Evolutionary conservation across 2,113 vertebrate genomes (phyloP), one percentile per base, ranked within the genome.

Genomic region (Tragelaphus imberbis): DNA sequence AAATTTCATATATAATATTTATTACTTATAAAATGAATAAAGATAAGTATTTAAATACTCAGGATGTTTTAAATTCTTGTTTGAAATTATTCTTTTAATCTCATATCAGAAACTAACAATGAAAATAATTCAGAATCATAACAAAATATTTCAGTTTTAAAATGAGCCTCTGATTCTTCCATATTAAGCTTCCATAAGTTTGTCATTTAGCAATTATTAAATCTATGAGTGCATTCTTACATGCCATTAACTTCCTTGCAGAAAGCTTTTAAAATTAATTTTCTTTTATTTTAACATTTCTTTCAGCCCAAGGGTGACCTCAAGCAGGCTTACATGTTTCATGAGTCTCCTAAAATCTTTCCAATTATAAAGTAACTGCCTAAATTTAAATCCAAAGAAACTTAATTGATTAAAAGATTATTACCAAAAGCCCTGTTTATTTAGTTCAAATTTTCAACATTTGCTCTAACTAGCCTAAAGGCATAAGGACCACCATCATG

Each of bases 331-430:
- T 92, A 87, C 53, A 28, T 90, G 13, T 92, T 94, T 96, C 65
- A 84, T 81, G 80, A 96, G 68, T 75, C 92, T 97, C 75, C 84
- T 91, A 91, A 96, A 96, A 93, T 94, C 56, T 96, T 87, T 94
- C 88, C 47, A 94, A 71, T 96, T 95, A 95, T 82, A 90, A 97
- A 96, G 21, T 94, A 95, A 92, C 44, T 92, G 59, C 23, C 47
- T 95, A 56, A 80, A 93, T 96, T 97, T 96, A 88, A 96, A 97
- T 75, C 65, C 90, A 96, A 56, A 95, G 90, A 82, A 94, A 65
- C 85, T 59, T 89, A 84, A 92, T 97, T 95, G 81, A 97, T 96
- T 92, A 96, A 97, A 96, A 88, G 56, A 81, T 97, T 82, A 89
- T 93, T 68, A 87, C 75, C 51, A 59, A 30, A 90, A 96, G 30